phyloP scores from a whole-genome alignment of 2,888 invertebrate genomes.

The Parochlus steinenii region DNA sequence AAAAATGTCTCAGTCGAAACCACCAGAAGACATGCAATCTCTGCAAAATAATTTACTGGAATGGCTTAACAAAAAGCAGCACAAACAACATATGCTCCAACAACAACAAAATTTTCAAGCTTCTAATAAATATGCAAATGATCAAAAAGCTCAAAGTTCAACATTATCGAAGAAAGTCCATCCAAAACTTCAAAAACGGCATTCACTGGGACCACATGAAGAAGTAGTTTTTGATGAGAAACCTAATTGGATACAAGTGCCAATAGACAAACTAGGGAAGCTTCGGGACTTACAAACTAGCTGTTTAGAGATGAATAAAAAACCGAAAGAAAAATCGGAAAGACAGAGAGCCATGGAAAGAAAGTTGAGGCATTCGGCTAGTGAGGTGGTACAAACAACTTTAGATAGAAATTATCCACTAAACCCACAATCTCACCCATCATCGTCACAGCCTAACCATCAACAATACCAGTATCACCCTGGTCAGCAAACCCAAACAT shows the following conservation, averaged over 20 bases:
- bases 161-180: slow-evolving; percentile 26
- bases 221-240: slow-evolving; percentile 22
- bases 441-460: slow-evolving; percentile 2
- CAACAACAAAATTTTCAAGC: slow-evolving; percentile 19
- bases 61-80: slow-evolving; percentile 28
- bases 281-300: slow-evolving; percentile 15
- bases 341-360: slow-evolving; percentile 20
- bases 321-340: slow-evolving; percentile 14
- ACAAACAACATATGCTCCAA: slow-evolving; percentile 8
- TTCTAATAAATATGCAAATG: not conserved
- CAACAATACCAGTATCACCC: slow-evolving; percentile 12
- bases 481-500: slow-evolving; percentile 22
- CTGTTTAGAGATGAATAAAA: slow-evolving; percentile 18
- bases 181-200: slow-evolving; percentile 25
- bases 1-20: slow-evolving; percentile 28
- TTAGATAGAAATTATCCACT: slow-evolving; percentile 13
- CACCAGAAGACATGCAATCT: slow-evolving; percentile 27
- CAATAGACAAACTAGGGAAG: slow-evolving; percentile 22
- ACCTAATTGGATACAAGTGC: slow-evolving; percentile 29
- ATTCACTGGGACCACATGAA: slow-evolving; percentile 28
- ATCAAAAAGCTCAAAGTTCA: slow-evolving; percentile 15
- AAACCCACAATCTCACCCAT: not conserved
- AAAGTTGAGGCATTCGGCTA: slow-evolving; percentile 26
- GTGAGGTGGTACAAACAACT: slow-evolving; percentile 24
- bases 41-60: slow-evolving; percentile 30